Conservation (phyloP, 2,888 invertebrate species). For the Cantharis flavilabris region DNA sequence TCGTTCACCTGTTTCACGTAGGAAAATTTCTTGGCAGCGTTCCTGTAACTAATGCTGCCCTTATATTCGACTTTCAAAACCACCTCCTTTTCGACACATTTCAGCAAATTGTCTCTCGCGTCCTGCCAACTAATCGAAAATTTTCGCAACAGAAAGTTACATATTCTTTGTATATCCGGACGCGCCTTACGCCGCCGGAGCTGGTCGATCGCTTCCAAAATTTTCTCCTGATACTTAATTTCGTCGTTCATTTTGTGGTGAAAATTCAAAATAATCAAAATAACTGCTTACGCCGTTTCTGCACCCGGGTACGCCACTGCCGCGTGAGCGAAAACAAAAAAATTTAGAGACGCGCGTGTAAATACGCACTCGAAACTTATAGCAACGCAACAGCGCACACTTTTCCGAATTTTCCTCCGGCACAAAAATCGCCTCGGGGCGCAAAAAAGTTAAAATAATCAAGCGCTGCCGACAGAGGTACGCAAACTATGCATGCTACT, state of each 20-base stretch:
- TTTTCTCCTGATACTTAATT: constrained; percentile 73
- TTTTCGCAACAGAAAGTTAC: constrained; percentile 77
- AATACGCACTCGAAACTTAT: background rate
- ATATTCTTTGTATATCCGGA: constrained; percentile 81
- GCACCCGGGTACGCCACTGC: constrained; percentile 8
- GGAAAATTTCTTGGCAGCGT: constrained; percentile 68
- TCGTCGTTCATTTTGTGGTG: constrained; percentile 41
- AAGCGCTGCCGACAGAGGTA: background rate
- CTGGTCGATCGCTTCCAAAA: constrained; percentile 84
- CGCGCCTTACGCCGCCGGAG: constrained; percentile 82
- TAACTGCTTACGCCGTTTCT: background rate
- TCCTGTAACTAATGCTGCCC: constrained; percentile 83
- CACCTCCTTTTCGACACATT: constrained; percentile 74
- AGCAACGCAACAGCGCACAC: background rate
- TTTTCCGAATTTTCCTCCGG: background rate
- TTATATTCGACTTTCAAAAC: constrained; percentile 86
- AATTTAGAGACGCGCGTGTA: background rate
- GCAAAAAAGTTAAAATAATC: background rate
- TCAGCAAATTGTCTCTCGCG: constrained; percentile 72
- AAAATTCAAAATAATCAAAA: background rate
- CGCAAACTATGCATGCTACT: background rate
- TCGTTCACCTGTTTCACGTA: constrained; percentile 57
- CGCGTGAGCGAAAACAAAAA: background rate
- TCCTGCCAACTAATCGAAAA: constrained; percentile 72
- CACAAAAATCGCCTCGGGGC: background rate